Evolutionary conservation across 2,797 vertebrate species (phyloP).

Genomic region (Euphonia xanthogaster): DNA sequence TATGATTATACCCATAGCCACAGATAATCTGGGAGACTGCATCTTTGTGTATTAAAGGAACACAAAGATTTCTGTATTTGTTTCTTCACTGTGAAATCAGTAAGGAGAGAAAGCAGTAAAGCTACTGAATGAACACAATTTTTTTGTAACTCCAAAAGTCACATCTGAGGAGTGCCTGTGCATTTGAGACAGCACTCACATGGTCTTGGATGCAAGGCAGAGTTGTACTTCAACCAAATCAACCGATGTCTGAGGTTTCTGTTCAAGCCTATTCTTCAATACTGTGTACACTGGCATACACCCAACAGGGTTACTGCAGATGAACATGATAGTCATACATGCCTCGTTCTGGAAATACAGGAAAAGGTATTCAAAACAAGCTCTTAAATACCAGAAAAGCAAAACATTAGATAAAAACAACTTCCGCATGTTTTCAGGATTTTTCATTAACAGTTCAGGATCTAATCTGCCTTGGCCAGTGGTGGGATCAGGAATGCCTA

Average conservation of each 20-base stretch:
- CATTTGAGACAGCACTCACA: not conserved
- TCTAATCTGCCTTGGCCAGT: not conserved
- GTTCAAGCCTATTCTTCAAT: not conserved
- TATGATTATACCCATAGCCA: not conserved
- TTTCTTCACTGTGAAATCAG: not conserved
- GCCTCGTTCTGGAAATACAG: not conserved
- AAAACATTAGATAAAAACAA: not conserved
- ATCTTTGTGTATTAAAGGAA: not conserved
- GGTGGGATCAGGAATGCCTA: not conserved
- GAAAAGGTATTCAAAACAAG: not conserved
- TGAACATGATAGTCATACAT: not conserved
- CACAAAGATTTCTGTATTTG: not conserved
- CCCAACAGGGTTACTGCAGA: not conserved
- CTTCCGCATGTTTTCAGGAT: rapidly evolving
- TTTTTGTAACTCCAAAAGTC: not conserved
- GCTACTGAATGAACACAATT: not conserved
- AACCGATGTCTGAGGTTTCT: not conserved
- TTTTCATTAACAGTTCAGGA: not conserved
- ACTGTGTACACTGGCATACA: not conserved
- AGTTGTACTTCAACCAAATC: not conserved
- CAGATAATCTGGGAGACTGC: not conserved
- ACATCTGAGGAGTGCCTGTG: not conserved
- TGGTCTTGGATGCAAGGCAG: rapidly evolving
- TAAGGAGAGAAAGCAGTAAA: not conserved
- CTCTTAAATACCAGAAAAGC: not conserved